phyloP scores from a whole-genome alignment of 1,140 invertebrate species.

The Cardiocondyla obscurior region DNA sequence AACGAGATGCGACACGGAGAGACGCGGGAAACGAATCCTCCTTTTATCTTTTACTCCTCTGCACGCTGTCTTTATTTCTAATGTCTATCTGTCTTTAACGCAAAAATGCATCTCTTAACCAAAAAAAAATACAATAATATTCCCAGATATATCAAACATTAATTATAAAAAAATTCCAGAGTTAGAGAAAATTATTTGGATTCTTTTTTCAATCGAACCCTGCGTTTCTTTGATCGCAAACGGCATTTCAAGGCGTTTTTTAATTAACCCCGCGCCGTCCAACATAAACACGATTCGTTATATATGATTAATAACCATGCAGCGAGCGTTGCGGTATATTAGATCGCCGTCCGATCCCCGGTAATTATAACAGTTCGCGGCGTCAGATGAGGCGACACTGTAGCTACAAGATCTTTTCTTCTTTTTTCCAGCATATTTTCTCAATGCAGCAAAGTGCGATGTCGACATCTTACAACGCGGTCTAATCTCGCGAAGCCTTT shows the following conservation, averaged over 20 bases:
- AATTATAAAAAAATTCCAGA: too few relatives aligned
- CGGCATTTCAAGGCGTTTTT: neutral
- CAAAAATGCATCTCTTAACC: neutral
- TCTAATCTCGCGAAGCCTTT: neutral
- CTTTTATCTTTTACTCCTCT: neutral
- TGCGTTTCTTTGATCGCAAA: neutral
- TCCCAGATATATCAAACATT: too few relatives aligned
- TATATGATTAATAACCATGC: slow-evolving; percentile 24
- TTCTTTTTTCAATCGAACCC: too few relatives aligned
- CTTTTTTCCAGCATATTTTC: too few relatives aligned
- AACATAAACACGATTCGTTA: neutral
- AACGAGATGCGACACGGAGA: slow-evolving; percentile 60
- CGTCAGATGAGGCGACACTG: neutral
- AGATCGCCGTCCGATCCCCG: slow-evolving; percentile 13
- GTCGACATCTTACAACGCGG: slow-evolving; percentile 9
- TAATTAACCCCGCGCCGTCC: neutral
- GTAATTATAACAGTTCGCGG: slow-evolving; percentile 38
- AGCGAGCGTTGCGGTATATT: neutral
- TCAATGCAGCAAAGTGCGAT: too few relatives aligned
- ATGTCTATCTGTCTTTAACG: neutral
- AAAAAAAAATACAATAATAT: too few relatives aligned
- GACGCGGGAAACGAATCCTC: slow-evolving; percentile 20
- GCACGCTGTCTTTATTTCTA: neutral
- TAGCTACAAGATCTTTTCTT: too few relatives aligned
- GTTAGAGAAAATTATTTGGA: too few relatives aligned